Base-by-base conservation (phyloP, 2,888 invertebrate genomes). In the Ichneumoninae sp. region DNA sequence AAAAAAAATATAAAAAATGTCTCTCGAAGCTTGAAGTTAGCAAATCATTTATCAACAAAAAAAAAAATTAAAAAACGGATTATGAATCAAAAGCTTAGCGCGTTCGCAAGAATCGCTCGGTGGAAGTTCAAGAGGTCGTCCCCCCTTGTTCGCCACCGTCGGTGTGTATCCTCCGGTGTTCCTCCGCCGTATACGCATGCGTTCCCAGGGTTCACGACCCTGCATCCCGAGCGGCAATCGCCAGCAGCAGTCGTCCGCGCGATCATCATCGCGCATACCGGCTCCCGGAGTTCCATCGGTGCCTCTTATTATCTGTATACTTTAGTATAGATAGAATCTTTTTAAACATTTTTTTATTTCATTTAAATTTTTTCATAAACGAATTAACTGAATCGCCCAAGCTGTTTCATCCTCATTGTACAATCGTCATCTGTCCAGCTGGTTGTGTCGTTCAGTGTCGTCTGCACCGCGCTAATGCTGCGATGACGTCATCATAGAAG, bases 131-230 rank as follows among this genome's bases (percentile, higher is more conserved):
- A 50, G 63, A 71, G 78, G 50, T 52, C 63, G 50, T 63, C 36
- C 63, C 60, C 44, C 70, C 63, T 70, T 54, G 78, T 85, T 82
- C 76, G 69, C 63, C 73, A 68, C 54, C 47, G 73, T 60, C 73
- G 26, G 30, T 66, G 33, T 75, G 63, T 65, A 75, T 70, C 70
- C 83, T 75, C 79, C 83, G 83, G 75, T 77, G 79, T 85, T 80
- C 71, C 76, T 52, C 63, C 76, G 36, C 40, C 70, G 82, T 77
- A 40, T 69, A 83, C 85, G 85, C 85, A 85, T 85, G 85, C 85
- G 85, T 85, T 77, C 63, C 82, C 76, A 71, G 85, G 76, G 85
- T 85, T 85, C 85, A 83, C 85, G 85, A 85, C 85, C 85, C 83
- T 68, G 75, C 69, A 69, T 80, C 83, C 80, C 60, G 76, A 85